phyloP scores from a whole-genome alignment of 2,888 invertebrate species.

The Eurois occulta region DNA sequence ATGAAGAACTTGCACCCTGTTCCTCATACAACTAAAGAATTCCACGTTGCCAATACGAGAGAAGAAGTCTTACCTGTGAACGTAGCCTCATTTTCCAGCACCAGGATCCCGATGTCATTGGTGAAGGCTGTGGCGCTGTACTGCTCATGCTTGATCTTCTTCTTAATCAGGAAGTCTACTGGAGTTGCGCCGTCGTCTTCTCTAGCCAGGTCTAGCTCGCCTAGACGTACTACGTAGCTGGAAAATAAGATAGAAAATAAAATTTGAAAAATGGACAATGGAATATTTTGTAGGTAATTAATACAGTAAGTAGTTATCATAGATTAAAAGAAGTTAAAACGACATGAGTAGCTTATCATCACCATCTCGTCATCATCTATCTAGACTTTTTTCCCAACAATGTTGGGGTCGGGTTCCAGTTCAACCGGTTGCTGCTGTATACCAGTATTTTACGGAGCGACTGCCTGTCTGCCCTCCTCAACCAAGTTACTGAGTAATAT shows the following conservation, averaged over 20 bases:
- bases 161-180: conserved; percentile 91
- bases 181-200: conserved; percentile 92
- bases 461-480: too few relatives aligned
- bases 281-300: too few relatives aligned
- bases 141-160: conserved; percentile 92
- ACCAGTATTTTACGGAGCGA: too few relatives aligned
- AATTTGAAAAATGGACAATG: background rate
- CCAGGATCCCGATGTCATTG: conserved; percentile 95
- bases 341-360: too few relatives aligned
- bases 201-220: conserved; percentile 93
- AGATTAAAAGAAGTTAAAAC: too few relatives aligned
- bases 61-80: conserved; percentile 87
- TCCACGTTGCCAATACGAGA: too few relatives aligned
- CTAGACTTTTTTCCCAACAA: too few relatives aligned
- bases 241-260: conserved; percentile 47
- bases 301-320: background rate
- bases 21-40: background rate
- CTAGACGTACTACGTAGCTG: conserved; percentile 93
- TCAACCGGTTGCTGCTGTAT: too few relatives aligned
- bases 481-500: too few relatives aligned
- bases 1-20: background rate
- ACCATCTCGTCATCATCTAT: too few relatives aligned
- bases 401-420: too few relatives aligned
- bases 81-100: conserved; percentile 89
- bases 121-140: conserved; percentile 92